A percentile compares a stretch with the other conserved stretches of the same genome.
phyloP scores from a whole-genome alignment of 2,888 invertebrate species.

The Euplagia quadripunctaria region DNA sequence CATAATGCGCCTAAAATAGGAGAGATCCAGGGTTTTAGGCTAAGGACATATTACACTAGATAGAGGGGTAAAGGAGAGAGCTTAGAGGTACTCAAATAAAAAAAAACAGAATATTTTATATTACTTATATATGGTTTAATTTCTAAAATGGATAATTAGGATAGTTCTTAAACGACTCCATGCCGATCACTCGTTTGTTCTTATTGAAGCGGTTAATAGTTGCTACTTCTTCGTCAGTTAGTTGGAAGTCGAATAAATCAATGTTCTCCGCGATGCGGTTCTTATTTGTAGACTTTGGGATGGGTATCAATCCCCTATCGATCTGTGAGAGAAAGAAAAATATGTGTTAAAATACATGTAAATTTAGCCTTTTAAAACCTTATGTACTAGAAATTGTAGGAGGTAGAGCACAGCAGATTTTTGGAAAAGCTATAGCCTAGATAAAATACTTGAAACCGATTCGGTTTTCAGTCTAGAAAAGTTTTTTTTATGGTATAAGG shows the following conservation, averaged over 20 bases:
- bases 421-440: too few species aligned
- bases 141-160: constrained; percentile 68
- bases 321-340: constrained; percentile 67
- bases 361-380: not conserved
- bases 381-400: too few species aligned
- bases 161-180: constrained; percentile 57
- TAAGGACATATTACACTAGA: too few species aligned
- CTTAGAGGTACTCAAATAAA: not conserved
- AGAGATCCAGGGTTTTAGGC: too few species aligned
- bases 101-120: not conserved
- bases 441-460: too few species aligned
- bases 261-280: constrained; percentile 87
- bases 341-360: not conserved
- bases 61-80: too few species aligned
- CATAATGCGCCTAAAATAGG: too few species aligned
- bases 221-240: constrained; percentile 84
- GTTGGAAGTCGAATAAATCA: constrained; percentile 87
- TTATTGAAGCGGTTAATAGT: constrained; percentile 84
- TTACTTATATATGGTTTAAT: not conserved
- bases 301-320: constrained; percentile 86
- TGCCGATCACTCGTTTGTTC: constrained; percentile 71
- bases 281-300: constrained; percentile 89
- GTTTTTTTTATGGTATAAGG: too few species aligned
- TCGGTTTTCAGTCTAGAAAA: too few species aligned
- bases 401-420: too few species aligned